phyloP scores from a whole-genome alignment of 2,797 vertebrate species.

The Megalops cyprinoides region DNA sequence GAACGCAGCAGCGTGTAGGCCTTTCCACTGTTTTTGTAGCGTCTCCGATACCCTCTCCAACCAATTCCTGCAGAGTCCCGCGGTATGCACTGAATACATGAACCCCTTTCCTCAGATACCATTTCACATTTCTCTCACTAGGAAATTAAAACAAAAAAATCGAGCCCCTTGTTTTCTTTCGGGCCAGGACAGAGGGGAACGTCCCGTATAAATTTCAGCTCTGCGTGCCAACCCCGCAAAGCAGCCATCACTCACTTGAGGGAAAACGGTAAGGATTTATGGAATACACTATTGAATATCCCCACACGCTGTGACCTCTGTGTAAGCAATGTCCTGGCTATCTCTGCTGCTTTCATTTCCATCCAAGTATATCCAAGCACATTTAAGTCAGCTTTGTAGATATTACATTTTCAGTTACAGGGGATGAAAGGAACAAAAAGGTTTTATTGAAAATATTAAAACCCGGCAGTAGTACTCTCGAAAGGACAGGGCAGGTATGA shows the following conservation, averaged over 20 bases:
- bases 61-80: not conserved
- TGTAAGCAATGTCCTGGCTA: slow-evolving; percentile 10
- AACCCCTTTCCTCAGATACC: not conserved
- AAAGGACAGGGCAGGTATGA: not conserved
- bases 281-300: slow-evolving; percentile 47
- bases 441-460: not conserved
- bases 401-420: no score
- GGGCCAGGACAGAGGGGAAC: slow-evolving; percentile 11
- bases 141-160: slow-evolving; percentile 12
- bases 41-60: not conserved
- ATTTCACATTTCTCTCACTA: not conserved
- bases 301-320: slow-evolving; percentile 33
- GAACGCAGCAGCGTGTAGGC: not conserved
- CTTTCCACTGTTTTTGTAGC: not conserved
- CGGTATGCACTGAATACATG: not conserved
- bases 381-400: no score
- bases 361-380: no score
- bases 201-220: slow-evolving; percentile 40
- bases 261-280: slow-evolving; percentile 25
- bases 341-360: slow-evolving; percentile 22
- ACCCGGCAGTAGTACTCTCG: not conserved
- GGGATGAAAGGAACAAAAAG: no score
- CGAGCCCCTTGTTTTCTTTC: not conserved
- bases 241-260: slow-evolving; percentile 5
- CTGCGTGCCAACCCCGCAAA: not conserved